Evolutionary conservation across 2,797 vertebrate genomes (phyloP).

Genomic region (Ctenopoma multispine): DNA sequence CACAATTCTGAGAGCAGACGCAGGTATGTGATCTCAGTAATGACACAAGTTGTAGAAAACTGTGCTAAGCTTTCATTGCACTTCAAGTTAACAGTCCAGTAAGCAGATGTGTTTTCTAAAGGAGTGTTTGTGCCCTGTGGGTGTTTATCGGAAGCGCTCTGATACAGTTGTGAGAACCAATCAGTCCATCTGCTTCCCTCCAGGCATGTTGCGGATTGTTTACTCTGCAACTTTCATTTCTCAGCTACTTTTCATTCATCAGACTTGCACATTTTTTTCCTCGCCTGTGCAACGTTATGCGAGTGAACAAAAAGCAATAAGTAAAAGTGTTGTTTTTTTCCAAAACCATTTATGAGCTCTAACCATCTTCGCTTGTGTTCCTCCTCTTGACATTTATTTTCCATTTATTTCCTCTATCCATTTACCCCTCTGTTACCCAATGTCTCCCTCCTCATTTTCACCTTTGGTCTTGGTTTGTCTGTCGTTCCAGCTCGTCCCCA

Average conservation of each 20-base stretch:
- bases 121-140: conserved; percentile 47
- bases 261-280: conserved; percentile 2
- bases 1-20: neutral
- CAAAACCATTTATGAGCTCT: neutral
- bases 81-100: conserved; percentile 59
- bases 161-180: conserved; percentile 51
- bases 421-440: neutral
- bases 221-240: conserved; percentile 56
- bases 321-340: neutral
- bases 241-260: conserved; percentile 53
- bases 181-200: conserved; percentile 65
- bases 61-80: neutral
- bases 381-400: neutral
- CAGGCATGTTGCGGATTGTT: conserved; percentile 53
- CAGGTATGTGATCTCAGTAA: conserved; percentile 41
- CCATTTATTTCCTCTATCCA: neutral
- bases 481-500: conserved; percentile 88
- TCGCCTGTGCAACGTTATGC: conserved; percentile 26
- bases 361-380: neutral
- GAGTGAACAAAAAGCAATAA: neutral
- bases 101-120: conserved; percentile 67
- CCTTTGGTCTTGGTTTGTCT: neutral
- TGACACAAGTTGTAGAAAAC: conserved; percentile 34
- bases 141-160: conserved; percentile 60
- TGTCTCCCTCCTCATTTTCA: neutral